These are phyloP conservation scores for Nothocercus nigrocapillus DNA, from an alignment of 2,113 vertebrate species.

Conservation along the genomic window DNA sequence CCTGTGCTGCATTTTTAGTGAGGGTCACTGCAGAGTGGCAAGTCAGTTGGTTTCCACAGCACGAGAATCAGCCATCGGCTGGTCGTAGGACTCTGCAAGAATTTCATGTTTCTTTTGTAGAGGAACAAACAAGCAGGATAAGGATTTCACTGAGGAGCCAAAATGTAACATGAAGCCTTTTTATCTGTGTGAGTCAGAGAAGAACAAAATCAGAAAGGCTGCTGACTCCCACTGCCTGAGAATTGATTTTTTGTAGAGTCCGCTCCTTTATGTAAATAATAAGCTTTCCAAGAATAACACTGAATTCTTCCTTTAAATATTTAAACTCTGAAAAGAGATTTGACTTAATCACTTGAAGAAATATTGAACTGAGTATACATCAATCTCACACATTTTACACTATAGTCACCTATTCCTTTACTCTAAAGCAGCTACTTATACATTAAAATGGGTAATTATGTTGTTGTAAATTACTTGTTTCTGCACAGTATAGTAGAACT, in stretches of 20 bases:
- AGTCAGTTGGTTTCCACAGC: background rate
- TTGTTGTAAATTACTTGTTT: background rate
- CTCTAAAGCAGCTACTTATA: background rate
- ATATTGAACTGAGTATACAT: background rate
- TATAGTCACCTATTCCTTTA: background rate
- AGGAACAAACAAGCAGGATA: background rate
- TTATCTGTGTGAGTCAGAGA: slow-evolving; percentile 21
- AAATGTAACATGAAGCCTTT: background rate
- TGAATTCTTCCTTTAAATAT: slow-evolving; percentile 33
- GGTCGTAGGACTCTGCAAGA: background rate
- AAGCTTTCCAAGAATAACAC: slow-evolving; percentile 56
- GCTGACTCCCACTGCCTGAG: slow-evolving; percentile 6
- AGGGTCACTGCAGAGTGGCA: background rate
- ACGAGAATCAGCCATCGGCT: background rate
- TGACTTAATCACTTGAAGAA: background rate
- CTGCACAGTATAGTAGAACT: background rate
- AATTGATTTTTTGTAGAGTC: background rate
- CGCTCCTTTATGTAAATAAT: slow-evolving; percentile 36
- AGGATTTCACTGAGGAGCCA: background rate
- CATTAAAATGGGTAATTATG: background rate
- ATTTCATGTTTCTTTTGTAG: background rate
- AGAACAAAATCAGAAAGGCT: background rate
- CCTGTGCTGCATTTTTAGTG: accelerated
- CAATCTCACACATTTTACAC: background rate
- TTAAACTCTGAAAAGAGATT: background rate